Conservation (phyloP, 2,888 invertebrate genomes). For the Schizotus pectinicornis region DNA sequence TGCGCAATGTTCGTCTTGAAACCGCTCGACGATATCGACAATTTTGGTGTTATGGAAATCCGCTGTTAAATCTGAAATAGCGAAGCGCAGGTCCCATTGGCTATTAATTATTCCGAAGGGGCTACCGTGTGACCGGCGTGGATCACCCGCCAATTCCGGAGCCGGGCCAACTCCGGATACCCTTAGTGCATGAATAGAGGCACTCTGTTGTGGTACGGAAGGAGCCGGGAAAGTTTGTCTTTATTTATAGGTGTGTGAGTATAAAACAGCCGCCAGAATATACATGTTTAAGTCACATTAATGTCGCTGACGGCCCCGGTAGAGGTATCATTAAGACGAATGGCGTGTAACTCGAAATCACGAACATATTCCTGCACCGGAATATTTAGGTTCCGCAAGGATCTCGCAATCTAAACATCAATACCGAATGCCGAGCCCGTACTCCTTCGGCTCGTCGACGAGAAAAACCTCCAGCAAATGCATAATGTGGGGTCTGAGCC, state of each 20-base stretch:
- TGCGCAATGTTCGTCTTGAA: too few relatives aligned
- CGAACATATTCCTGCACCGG: slow-evolving; percentile 45
- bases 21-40: too few relatives aligned
- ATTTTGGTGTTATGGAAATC: too few relatives aligned
- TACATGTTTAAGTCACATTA: slow-evolving; percentile 56
- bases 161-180: too few relatives aligned
- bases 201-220: slow-evolving; percentile 8
- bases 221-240: slow-evolving; percentile 22
- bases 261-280: slow-evolving; percentile 32
- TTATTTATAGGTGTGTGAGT: slow-evolving; percentile 30
- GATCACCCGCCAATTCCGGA: not conserved
- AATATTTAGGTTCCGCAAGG: slow-evolving; percentile 36
- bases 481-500: slow-evolving; percentile 16
- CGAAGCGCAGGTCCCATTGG: too few relatives aligned
- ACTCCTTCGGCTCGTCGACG: slow-evolving; percentile 6
- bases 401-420: slow-evolving; percentile 35
- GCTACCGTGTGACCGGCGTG: not conserved
- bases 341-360: slow-evolving; percentile 56
- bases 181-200: too few relatives aligned
- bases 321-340: slow-evolving; percentile 57
- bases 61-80: too few relatives aligned
- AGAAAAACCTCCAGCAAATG: slow-evolving; percentile 17
- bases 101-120: not conserved
- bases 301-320: slow-evolving; percentile 49
- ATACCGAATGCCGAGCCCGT: slow-evolving; percentile 14